Conservation (phyloP, 2,797 vertebrate genomes). For the Cheirogaleus major region DNA sequence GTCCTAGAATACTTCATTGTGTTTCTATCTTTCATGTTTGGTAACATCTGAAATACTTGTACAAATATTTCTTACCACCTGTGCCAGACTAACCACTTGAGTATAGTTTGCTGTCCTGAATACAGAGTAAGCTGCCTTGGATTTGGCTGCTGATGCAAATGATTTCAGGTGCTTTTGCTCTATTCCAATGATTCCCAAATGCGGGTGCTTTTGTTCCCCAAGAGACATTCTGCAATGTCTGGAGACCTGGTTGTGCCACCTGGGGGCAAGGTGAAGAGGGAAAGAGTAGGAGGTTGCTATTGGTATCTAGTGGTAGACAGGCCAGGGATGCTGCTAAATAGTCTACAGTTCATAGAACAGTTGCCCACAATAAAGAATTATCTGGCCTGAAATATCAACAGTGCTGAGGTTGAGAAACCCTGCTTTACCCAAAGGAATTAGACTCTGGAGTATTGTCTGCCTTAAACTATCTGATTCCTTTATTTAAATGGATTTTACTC, state of each 20-base stretch:
- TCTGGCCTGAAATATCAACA: neutral
- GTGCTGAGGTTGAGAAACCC: neutral
- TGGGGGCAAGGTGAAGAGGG: neutral
- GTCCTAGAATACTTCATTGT: neutral
- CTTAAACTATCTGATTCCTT: neutral
- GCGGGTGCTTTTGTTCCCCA: neutral
- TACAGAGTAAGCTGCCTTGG: neutral
- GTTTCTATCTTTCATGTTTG: neutral
- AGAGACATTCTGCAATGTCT: neutral
- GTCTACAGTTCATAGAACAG: neutral
- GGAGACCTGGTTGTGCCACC: neutral
- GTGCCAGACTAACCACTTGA: neutral
- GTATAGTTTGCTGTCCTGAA: neutral
- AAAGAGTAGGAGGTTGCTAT: neutral
- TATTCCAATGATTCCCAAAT: neutral
- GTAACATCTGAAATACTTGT: neutral
- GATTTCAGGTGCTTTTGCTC: constrained; percentile 3
- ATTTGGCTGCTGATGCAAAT: neutral
- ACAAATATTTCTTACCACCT: neutral
- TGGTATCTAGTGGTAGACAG: neutral
- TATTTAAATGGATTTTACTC: neutral
- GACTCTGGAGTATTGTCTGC: neutral
- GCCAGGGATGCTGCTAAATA: neutral
- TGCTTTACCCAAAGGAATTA: neutral
- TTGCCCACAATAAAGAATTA: neutral